Base-by-base conservation (phyloP, 2,113 vertebrate genomes). In the Rhinopomastus cyanomelas region DNA sequence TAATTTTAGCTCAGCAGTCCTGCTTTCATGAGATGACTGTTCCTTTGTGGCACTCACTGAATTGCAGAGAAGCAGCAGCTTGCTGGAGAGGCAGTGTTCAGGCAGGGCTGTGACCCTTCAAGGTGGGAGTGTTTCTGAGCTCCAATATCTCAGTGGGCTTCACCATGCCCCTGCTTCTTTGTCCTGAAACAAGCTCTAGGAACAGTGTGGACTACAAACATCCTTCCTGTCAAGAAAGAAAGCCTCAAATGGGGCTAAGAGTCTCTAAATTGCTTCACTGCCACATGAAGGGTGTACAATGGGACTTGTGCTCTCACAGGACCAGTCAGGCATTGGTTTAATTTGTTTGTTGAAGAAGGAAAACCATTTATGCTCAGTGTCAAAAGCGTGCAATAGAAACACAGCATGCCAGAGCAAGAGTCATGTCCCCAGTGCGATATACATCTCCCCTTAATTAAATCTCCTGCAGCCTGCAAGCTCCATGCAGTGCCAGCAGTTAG, bases 401-500 rank as follows among this genome's bases (percentile, higher is more conserved):
- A n/a, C 89, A 90, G 78, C 87, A 52, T 48, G 83, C 37, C 82
- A 73, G 87, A 55, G 72, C 68, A 85, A 91, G 69, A 93, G n/a
- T 34, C 34, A 16, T 12, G 34, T 91, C 93, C 80, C 80, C 68
- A 56, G 90, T 60, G 88, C 29, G 76, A 66, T 78, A 82, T 82
- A 51, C 3, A 23, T 90, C 62, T 86, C 69, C 34, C 67, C 89
- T 65, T 93, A 91, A 96, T 94, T 94, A 93, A 90, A 93, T 86
- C 80, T 95, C 84, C 71, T 87, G 87, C 92, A 92, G 87, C 78
- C 81, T 85, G 49, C 36, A 64, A 92, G 66, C 81, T 71, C 71
- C 55, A n/a, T 69, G 51, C 59, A 76, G 49, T 61, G 57, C 46
- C 77, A 72, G 80, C 60, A 83, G 88, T 71, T 52, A 67, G 59